A percentile compares a stretch with the other conserved stretches of the same genome.
phyloP scores from a whole-genome alignment of 30 jellyfish, hydroid and myxozoan genomes.

The Clytia hemisphaerica region DNA sequence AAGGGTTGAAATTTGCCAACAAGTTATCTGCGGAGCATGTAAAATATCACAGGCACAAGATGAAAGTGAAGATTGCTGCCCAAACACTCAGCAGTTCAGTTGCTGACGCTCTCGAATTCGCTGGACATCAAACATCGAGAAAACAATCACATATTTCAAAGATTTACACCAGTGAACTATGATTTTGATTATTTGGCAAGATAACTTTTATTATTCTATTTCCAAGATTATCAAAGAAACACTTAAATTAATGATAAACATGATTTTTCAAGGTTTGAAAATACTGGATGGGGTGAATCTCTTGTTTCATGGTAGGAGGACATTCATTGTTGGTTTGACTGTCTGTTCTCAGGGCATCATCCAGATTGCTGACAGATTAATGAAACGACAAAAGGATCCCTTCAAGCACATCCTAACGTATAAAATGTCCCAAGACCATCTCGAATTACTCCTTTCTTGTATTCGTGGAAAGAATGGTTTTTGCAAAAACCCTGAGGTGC shows the following conservation, averaged over 20 bases:
- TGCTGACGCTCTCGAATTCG: constrained; percentile 48
- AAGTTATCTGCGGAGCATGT: constrained; percentile 15
- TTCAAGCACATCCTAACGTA: constrained; percentile 7
- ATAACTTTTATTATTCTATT: too few species aligned
- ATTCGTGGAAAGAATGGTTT: too few species aligned
- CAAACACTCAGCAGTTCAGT: constrained; percentile 43
- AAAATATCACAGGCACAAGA: constrained; percentile 30
- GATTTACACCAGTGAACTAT: too few species aligned
- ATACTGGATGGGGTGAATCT: constrained; percentile 6
- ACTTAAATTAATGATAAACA: too few species aligned
- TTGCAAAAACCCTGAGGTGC: too few species aligned
- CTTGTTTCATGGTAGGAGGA: not conserved
- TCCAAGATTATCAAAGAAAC: too few species aligned
- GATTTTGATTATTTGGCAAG: too few species aligned
- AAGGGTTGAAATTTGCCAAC: constrained; percentile 28
- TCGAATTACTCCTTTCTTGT: too few species aligned
- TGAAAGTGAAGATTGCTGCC: constrained; percentile 43
- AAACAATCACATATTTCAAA: not conserved
- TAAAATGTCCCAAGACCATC: too few species aligned
- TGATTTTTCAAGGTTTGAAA: too few species aligned
- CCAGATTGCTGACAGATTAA: not conserved
- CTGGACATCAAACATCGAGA: constrained; percentile 16
- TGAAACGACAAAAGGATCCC: not conserved
- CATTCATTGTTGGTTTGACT: constrained; percentile 17
- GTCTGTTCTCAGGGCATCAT: not conserved